Base-by-base conservation (phyloP, 1,140 invertebrate genomes). In the Neotoxoptera formosana region DNA sequence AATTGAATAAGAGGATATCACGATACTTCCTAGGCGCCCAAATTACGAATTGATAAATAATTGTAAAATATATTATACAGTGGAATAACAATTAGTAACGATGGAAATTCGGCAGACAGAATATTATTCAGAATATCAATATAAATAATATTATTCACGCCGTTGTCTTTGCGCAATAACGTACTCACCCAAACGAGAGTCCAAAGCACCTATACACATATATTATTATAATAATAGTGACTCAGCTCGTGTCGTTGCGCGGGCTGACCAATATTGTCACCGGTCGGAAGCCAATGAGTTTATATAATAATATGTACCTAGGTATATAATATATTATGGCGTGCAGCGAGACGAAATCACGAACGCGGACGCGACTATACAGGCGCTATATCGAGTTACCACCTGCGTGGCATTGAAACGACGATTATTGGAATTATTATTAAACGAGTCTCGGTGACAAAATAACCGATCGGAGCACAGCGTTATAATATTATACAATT, bases 331-430 rank as follows among this genome's bases (percentile, higher is more conserved):
- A n/a, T n/a, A n/a, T n/a, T n/a, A n/a, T 14, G 60, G 6, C 20
- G 81, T 41, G 81, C 81, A 83, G 21, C 23, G 34, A 41, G 45
- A 84, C 36, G 41, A 88, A 88, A 88, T 48, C 86, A 88, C 86
- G 23, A 88, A 88, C 7, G 51, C 53, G 36, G 53, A 60, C 86
- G 20, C 47, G 45, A 41, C n/a, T n/a, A n/a, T n/a, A n/a, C n/a
- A n/a, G n/a, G n/a, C 30, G 7, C 23, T 53, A 20, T 41, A 60
- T 90, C 23, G 36, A 60, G 41, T 90, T 60, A 60, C 88, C 88
- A 60, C 88, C 53, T 60, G 88, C 88, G 14, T 56, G 88, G 86
- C 86, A 88, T 88, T 51, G 47, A 51, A 88, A 88, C 34, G 30
- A 88, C 34, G 30, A 88, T 51, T 51, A 88, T 51, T 48, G 47